Evolutionary conservation across 2,797 vertebrate genomes (phyloP), one percentile per base, ranked within the genome.

Genomic region (Anolis apletophallus): DNA sequence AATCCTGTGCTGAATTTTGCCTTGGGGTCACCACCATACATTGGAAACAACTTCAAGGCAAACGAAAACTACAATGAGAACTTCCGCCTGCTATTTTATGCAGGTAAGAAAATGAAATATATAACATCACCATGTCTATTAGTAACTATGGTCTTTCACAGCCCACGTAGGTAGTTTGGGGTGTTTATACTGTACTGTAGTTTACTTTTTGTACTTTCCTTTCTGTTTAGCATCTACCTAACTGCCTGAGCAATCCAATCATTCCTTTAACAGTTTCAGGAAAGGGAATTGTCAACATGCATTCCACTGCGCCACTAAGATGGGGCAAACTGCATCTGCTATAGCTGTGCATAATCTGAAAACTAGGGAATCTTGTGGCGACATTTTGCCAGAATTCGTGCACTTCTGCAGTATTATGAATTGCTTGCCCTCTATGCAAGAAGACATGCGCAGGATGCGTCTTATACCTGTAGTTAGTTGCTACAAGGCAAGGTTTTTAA

Each of bases 221-320:
- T 87, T 83, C 21, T 17, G 69, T 87, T 87, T 72, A 72, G 52
- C 21, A 83, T 21, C 16, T 40, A 77, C 46, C n/a, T 13, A 50
- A 9, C 71, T 69, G 26, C 17, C 36, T 76, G 61, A 68, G 64
- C 77, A 29, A 83, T 78, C 36, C 32, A 68, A 64, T 64, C 59
- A 9, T 8, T 85, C 67, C 54, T 72, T 85, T 34, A 55, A 21
- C 55, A 75, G 26, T 74, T 86, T 81, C 12, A 32, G 26, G 55
- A 69, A 46, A 57, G 8, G 61, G 36, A 73, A 76, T 75, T 86
- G 34, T 79, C 52, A 73, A n/a, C 6, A 61, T 78, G 50, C 55
- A 11, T 16, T n/a, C 32, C 14, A 59, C 34, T 72, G n/a, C 52
- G 78, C 16, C 68, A 71, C 34, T 71, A 50, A n/a, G 36, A 83